Base-by-base conservation (phyloP, 2,113 vertebrate species). In the Beaufortia kweichowensis region DNA sequence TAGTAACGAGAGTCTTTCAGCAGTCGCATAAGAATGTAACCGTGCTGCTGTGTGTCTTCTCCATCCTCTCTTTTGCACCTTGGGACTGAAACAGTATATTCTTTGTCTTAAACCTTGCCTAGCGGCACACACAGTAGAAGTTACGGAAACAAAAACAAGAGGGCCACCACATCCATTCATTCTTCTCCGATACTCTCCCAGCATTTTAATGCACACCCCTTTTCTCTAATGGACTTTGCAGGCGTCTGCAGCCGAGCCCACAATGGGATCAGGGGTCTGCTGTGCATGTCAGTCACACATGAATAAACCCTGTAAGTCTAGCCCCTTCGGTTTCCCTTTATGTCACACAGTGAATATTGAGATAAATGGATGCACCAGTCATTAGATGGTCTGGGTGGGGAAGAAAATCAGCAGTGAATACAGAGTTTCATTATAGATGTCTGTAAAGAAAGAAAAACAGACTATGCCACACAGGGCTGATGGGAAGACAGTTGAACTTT, bases 281-380 rank as follows among this genome's bases (percentile, higher is more conserved):
- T 77, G 82, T 24, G 53, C 76, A 83, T 85, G 86, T 88, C 88
- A 89, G 83, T 89, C 85, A 85, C 84, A 77, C 84, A 81, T 80
- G 81, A 81, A 84, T 84, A 77, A 77, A 35, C 15, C 74, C 75
- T 78, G 67, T 75, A 81, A 86, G 83, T 67, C 72, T 75, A 62
- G 71, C 69, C 60, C 76, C 75, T 84, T 83, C 77, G 63, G 71
- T 63, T 63, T 43, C 75, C 57, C 61, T 76, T 79, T 56, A 73
- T 81, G 55, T 39, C 78, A 57, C 61, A 0, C 50, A 65, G 57
- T n/a, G 61, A 75, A 80, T 79, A 75, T 84, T 83, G 81, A 83
- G 70, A 76, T 70, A 78, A 81, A 83, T 82, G 24, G 74, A 73
- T 82, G 66, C 79, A 62, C 73, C 74, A 83, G 73, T 66, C 77